Base-by-base conservation (phyloP, 2,113 vertebrate species). In the Sylvietta virens region DNA sequence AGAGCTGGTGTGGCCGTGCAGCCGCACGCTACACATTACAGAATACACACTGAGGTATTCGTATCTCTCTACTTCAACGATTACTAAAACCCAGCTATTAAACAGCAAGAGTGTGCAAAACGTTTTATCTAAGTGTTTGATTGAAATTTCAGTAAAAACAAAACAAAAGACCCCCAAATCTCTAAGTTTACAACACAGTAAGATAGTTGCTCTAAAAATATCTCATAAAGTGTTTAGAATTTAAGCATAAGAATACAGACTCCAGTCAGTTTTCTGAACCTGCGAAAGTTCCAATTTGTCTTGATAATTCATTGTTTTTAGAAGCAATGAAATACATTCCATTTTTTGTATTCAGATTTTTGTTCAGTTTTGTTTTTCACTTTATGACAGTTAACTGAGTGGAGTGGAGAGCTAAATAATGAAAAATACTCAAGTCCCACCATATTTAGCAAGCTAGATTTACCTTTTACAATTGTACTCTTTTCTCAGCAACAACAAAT, bases 401-500 rank as follows among this genome's bases (percentile, higher is more conserved):
- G 94, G 96, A 97, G 84, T 45, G 18, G 78, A 74, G 54, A 95
- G 86, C 45, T 94, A 96, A 97, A 95, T 92, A 76, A 92, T 80
- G 35, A 89, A 96, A 83, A 69, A 85, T 79, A 86, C 65, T 90
- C 76, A 95, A 86, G 64, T 91, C 79, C 96, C 85, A 96, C 74
- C 44, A 94, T 82, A 93, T 85, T 94, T 84, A 90, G 42, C 51
- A 81, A 88, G 94, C 88, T 97, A 97, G 81, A 96, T 95, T 91
- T 97, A 94, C 92, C 84, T 91, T 82, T 88, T 95, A 96, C 91
- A 95, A 95, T 92, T 56, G 66, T 92, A 97, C 79, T 97, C 76
- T 92, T 96, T 93, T 97, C 93, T 96, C 70, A 93, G 95, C 61
- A 98, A 90, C 84, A 96, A 97, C 64, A 95, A 90, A 96, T 84